phyloP scores from a whole-genome alignment of 2,113 vertebrate species.

The Strix aluco region DNA sequence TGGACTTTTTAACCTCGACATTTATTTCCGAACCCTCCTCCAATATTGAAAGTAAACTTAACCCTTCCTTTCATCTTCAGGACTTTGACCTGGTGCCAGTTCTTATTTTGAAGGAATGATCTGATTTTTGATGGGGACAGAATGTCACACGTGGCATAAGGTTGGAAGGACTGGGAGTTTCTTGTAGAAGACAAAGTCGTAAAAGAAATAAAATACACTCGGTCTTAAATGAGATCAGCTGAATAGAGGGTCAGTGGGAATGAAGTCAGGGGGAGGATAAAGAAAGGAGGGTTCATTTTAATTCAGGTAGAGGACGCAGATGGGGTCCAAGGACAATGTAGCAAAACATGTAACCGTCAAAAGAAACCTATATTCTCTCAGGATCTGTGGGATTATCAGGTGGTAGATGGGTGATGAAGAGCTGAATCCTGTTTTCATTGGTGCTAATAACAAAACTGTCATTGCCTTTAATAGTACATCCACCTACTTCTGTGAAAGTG shows the following conservation, averaged over 20 bases:
- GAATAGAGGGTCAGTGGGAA: conserved; percentile 53
- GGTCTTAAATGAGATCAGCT: conserved; percentile 55
- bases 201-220: conserved; percentile 69
- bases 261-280: conserved; percentile 18
- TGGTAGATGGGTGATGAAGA: conserved; percentile 27
- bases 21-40: conserved; percentile 81
- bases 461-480: conserved; percentile 37
- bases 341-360: conserved; percentile 22
- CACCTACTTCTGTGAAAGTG: conserved; percentile 8
- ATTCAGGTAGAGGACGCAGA: conserved; percentile 10
- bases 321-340: conserved; percentile 31
- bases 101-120: conserved; percentile 67
- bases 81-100: conserved; percentile 62
- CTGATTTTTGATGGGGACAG: conserved; percentile 66
- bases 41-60: conserved; percentile 80
- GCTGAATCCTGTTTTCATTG: conserved; percentile 37
- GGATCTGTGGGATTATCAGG: neutral
- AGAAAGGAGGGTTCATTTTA: conserved; percentile 32
- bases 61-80: conserved; percentile 81
- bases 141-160: conserved; percentile 53
- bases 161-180: conserved; percentile 43
- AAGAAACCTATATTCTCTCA: neutral
- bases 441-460: conserved; percentile 50
- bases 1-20: conserved; percentile 88
- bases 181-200: conserved; percentile 47